Base-by-base conservation (phyloP, 2,888 invertebrate genomes). In the Malacosoma neustria region DNA sequence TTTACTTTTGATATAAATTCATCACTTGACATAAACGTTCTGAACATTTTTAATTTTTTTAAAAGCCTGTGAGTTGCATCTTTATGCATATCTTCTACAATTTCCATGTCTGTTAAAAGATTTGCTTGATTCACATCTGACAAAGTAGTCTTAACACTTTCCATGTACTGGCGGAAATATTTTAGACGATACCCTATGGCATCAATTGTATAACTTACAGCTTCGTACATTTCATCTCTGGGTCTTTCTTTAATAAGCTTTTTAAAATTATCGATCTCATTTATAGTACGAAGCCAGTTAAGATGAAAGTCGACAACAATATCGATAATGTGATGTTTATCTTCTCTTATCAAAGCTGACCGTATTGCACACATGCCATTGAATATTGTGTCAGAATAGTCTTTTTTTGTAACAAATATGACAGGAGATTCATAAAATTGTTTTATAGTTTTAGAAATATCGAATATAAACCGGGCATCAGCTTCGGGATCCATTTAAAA, bases 61-160 rank as follows among this genome's bases (percentile, higher is more conserved):
- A 61, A 43, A 37, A 84, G 64, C 29, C 40, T 32, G 38, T 41
- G 38, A 1, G 51, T 59, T 9, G 71, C 63, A 11, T 76, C 72
- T 48, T 61, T 64, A 38, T 85, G 73, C 85, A 85, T 85, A 13
- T 73, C 80, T 58, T 79, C 74, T 13, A 84, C 57, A 38, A 85
- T 73, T 70, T 84, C 85, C 34, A 76, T 43, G 33, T 85, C 85
- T 2, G 75, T 54, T 29, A 48, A 34, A 34, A 85, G 40, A 44
- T 73, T 56, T 3, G 51, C 44, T 49, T 71, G 69, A 15, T 66
- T 48, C 35, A 44, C 43, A 43, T 70, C 71, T 14, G 71, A 43
- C 33, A 77, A 47, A 5, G 29, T 30, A n/a, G 47, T 14, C 30
- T 51, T 51, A 46, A 70, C 43, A 14, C 63, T 68, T 39, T 72